These are phyloP conservation scores for Anthoscopus minutus DNA, from an alignment of 2,113 vertebrate genomes.

Conservation along the genomic window DNA sequence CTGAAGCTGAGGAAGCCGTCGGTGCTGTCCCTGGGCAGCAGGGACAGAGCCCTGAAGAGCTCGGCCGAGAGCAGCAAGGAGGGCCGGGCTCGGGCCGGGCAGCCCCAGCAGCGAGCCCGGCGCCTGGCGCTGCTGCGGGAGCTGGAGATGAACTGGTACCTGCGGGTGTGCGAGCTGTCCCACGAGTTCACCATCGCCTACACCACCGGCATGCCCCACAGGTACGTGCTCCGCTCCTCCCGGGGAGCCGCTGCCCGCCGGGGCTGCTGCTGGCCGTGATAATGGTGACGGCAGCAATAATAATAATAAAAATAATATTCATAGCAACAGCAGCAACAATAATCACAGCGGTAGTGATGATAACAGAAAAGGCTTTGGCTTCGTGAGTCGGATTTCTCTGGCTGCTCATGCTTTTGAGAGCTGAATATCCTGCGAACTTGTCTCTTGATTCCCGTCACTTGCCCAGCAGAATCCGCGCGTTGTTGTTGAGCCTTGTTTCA, in stretches of 20 bases:
- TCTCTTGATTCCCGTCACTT: neutral
- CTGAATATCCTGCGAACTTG: neutral
- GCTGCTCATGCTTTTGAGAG: rapidly evolving
- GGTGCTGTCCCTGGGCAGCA: conserved; percentile 71
- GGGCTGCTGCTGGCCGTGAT: rapidly evolving
- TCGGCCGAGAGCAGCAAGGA: conserved; percentile 73
- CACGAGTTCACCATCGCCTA: conserved; percentile 79
- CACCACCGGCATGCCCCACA: conserved; percentile 89
- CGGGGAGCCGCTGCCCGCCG: no score
- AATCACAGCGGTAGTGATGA: rapidly evolving
- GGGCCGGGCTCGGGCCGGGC: conserved; percentile 15
- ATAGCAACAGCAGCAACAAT: no score
- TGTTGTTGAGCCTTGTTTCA: neutral
- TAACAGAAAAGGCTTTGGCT: neutral
- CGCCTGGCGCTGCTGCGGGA: conserved; percentile 79
- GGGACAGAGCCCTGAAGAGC: conserved; percentile 69
- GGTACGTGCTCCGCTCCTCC: conserved; percentile 59
- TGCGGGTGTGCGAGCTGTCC: conserved; percentile 81
- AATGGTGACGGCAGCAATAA: rapidly evolving
- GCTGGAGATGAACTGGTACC: conserved; percentile 91
- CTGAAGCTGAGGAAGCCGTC: conserved; percentile 77
- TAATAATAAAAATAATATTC: no score
- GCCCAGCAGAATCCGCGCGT: neutral
- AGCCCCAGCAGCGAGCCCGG: conserved; percentile 63
- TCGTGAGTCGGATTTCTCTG: neutral